Base-by-base conservation (phyloP, 1,140 invertebrate genomes). In the Drosophila chauvacae region DNA sequence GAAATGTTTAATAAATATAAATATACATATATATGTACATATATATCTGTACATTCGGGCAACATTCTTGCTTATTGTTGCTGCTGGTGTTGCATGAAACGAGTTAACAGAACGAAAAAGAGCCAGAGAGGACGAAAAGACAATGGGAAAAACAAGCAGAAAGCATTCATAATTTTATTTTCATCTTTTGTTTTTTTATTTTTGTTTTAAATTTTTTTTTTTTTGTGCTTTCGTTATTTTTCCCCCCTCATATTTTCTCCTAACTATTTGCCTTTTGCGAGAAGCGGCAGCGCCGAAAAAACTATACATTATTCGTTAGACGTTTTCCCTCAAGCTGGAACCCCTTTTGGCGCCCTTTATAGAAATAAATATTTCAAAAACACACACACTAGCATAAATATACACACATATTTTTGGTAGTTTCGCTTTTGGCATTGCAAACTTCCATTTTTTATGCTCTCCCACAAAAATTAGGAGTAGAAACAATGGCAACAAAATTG, bases 1-100 rank as follows among this genome's bases (percentile, higher is more conserved):
- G 69, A 82, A 86, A 85, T 88, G 72, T 73, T 87, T 87, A 88
- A 87, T 87, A 88, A 87, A 87, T 87, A 80, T 60, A 51, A 30
- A 51, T 51, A 33, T 51, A 51, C 48, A 51, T 51, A 51, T 51
- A 5, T 50, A 28, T 10, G 28, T 5, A 11, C 2, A 4, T 23
- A 69, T 71, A 18, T 47, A 64, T 68, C 44, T 69, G 45, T 77
- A 59, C 30, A 59, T 60, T 76, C 56, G 45, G 48, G 16, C 68
- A 79, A 61, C 56, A 48, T 80, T 80, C 50, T 63, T 58, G 39
- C 74, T 79, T 73, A 55, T 57, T 77, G 69, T 71, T 80, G 55
- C 51, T 30, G 63, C 47, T 50, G 63, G 23, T 62, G 44, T 48
- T 64, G 55, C 59, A 76, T 63, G 51, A 69, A 80, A 66, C 60